phyloP scores from a whole-genome alignment of 2,888 invertebrate species.

The Lysandra coridon region DNA sequence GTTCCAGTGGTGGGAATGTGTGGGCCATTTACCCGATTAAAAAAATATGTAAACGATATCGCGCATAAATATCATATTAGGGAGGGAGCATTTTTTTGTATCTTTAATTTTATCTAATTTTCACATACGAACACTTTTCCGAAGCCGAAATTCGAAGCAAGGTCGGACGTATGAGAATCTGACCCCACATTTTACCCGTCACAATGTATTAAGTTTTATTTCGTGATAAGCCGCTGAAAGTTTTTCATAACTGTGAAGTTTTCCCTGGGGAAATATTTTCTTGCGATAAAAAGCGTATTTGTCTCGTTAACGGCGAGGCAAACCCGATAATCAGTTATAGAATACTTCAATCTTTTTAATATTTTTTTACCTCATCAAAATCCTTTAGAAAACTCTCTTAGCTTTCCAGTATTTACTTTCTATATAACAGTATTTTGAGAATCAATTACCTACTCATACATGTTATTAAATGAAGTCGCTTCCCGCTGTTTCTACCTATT shows the following conservation, averaged over 20 bases:
- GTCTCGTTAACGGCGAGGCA: neutral
- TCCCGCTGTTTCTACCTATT: too few species aligned
- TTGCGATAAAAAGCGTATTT: neutral
- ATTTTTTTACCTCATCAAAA: neutral
- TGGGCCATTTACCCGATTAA: too few species aligned
- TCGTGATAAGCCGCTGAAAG: conserved; percentile 10
- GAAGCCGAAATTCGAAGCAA: neutral
- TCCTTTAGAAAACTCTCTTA: neutral
- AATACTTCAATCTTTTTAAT: neutral
- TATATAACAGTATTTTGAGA: too few species aligned
- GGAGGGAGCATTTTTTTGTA: too few species aligned
- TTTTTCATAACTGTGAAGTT: neutral
- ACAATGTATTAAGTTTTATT: neutral
- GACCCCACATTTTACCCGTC: neutral
- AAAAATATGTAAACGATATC: too few species aligned
- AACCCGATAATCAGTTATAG: neutral
- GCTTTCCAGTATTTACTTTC: neutral
- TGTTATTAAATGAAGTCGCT: too few species aligned
- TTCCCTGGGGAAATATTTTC: neutral
- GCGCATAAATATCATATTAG: too few species aligned
- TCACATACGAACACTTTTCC: neutral
- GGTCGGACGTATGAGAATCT: neutral
- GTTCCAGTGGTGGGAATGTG: too few species aligned
- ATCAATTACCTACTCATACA: too few species aligned
- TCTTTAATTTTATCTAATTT: too few species aligned